These are phyloP conservation scores for Aphelinus atriplicis DNA, from an alignment of 1,140 invertebrate species.

Conservation along the genomic window DNA sequence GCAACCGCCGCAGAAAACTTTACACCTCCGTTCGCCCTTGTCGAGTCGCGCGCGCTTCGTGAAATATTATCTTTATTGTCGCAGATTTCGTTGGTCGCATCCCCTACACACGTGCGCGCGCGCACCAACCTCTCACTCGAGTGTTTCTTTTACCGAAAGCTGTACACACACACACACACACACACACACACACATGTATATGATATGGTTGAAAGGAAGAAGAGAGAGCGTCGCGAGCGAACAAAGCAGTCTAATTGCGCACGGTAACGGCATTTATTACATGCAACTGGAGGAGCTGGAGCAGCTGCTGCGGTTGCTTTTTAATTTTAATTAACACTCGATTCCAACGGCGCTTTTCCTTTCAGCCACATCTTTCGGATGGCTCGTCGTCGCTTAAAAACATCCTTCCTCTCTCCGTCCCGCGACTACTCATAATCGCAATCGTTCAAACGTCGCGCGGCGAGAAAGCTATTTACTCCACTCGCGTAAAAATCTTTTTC, in stretches of 20 bases:
- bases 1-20: conserved; percentile 42
- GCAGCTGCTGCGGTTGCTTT: neutral
- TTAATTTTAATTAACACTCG: conserved; percentile 25
- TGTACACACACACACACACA: neutral
- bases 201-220: neutral
- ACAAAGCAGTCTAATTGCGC: conserved; percentile 3
- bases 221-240: neutral
- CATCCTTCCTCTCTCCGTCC: neutral
- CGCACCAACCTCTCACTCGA: neutral
- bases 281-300: too few relatives aligned
- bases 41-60: conserved; percentile 1
- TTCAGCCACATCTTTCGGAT: neutral
- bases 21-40: conserved; percentile 26
- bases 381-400: neutral
- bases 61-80: conserved; percentile 24
- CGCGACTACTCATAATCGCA: neutral
- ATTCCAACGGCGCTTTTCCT: neutral
- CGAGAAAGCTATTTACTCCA: neutral
- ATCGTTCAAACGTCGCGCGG: neutral
- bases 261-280: neutral
- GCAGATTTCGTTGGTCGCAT: neutral
- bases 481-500: too few relatives aligned
- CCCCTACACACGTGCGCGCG: neutral
- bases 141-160: neutral
- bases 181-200: too few relatives aligned